Percentiles rank a stretch among this genome's conserved stretches.
These are phyloP conservation scores for Capitulum mitella DNA, from an alignment of 2,888 invertebrate genomes.

Conservation along the genomic window DNA sequence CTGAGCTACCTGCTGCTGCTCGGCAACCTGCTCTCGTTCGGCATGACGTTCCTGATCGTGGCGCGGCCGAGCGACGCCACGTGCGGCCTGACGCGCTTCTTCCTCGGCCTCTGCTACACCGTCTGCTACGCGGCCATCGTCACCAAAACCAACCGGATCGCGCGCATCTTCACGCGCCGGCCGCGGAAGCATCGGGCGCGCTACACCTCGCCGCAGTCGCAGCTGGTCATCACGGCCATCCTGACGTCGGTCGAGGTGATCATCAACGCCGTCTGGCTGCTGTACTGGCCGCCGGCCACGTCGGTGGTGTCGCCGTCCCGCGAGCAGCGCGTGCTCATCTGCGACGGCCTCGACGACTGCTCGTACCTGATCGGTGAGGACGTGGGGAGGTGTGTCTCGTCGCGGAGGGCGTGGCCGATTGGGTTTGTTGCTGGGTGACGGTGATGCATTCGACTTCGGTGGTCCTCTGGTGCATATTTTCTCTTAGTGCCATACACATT, in stretches of 20 bases:
- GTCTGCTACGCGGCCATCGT: slow-evolving; percentile 52
- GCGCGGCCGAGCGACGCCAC: slow-evolving; percentile 47
- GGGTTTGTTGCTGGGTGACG: too few relatives aligned
- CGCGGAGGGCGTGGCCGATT: too few relatives aligned
- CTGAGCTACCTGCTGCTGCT: slow-evolving; percentile 48
- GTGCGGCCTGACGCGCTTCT: slow-evolving; percentile 50
- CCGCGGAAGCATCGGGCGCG: slow-evolving; percentile 40
- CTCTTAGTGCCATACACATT: too few relatives aligned
- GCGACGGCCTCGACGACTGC: slow-evolving; percentile 47
- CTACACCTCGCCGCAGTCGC: slow-evolving; percentile 48
- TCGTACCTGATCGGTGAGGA: slow-evolving; percentile 42
- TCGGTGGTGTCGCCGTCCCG: background rate
- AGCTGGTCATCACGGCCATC: slow-evolving; percentile 49
- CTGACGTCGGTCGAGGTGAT: slow-evolving; percentile 48
- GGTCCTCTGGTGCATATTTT: too few relatives aligned
- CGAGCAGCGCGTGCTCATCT: slow-evolving; percentile 40
- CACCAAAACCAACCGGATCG: slow-evolving; percentile 52
- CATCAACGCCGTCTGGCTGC: slow-evolving; percentile 48
- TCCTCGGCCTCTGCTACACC: slow-evolving; percentile 51
- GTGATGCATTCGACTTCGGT: too few relatives aligned
- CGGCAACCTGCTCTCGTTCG: slow-evolving; percentile 49
- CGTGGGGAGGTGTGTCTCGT: background rate
- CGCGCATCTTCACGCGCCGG: slow-evolving; percentile 49
- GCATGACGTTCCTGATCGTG: slow-evolving; percentile 50
- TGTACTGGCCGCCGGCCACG: slow-evolving; percentile 46